phyloP scores from a whole-genome alignment of 2,888 invertebrate genomes.

The Aspidiotus rigidus region DNA sequence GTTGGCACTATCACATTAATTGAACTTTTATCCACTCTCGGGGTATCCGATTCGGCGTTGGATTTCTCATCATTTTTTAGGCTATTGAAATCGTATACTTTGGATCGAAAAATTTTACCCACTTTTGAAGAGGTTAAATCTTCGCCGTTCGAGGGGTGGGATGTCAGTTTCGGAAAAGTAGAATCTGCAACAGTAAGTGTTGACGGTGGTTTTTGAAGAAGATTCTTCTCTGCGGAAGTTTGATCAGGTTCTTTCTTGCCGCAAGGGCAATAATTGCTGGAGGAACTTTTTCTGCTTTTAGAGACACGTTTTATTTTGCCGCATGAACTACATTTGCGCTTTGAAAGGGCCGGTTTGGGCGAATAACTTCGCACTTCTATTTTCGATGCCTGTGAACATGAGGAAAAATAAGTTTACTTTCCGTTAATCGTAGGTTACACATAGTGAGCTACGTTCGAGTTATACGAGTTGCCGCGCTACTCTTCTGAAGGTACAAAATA shows the following conservation, averaged over 20 bases:
- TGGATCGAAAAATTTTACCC: slow-evolving; percentile 21
- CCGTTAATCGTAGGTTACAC: no score
- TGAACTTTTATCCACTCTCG: slow-evolving; percentile 37
- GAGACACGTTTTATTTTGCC: slow-evolving; percentile 26
- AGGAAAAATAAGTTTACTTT: no score
- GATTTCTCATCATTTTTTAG: slow-evolving; percentile 8
- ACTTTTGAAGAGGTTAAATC: neutral
- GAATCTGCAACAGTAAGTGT: neutral
- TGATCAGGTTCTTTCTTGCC: slow-evolving; percentile 15
- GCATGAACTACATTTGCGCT: slow-evolving; percentile 23
- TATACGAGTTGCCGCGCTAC: no score
- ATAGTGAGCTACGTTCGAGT: no score
- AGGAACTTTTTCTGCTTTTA: slow-evolving; percentile 11
- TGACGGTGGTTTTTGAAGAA: neutral
- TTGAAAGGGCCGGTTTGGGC: slow-evolving; percentile 19
- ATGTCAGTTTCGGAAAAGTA: slow-evolving; percentile 13
- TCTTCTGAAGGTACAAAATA: no score
- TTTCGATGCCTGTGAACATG: slow-evolving; percentile 14
- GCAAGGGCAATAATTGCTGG: slow-evolving; percentile 21
- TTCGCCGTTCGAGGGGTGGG: slow-evolving; percentile 14
- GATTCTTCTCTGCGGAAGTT: neutral
- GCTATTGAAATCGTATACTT: slow-evolving; percentile 24
- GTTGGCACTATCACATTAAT: slow-evolving; percentile 67
- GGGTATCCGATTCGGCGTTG: neutral
- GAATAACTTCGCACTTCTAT: slow-evolving; percentile 15